A percentile compares a stretch with the other conserved stretches of the same genome.
phyloP scores from a whole-genome alignment of 2,888 invertebrate species.

The Drosophila emarginata region DNA sequence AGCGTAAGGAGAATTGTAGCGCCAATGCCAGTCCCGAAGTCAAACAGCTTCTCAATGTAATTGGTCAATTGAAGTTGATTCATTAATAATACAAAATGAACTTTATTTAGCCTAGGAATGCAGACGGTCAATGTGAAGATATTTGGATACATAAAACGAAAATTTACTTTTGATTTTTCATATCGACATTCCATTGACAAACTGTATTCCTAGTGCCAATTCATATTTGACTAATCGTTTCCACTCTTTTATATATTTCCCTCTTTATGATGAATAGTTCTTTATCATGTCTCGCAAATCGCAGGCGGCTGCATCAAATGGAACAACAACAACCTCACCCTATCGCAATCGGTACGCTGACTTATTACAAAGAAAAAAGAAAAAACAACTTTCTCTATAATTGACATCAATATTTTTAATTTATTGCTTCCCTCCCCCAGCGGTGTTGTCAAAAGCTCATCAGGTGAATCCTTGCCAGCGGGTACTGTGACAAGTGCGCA shows the following conservation, averaged over 20 bases:
- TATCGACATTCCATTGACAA: neutral
- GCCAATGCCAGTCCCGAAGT: constrained; percentile 98
- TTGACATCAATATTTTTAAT: neutral
- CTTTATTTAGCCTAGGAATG: neutral
- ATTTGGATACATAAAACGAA: neutral
- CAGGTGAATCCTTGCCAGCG: constrained; percentile 86
- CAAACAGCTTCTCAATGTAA: constrained; percentile 95
- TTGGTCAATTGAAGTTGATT: constrained; percentile 5
- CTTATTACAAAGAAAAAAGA: no score
- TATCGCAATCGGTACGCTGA: constrained; percentile 89
- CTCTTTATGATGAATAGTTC: constrained; percentile 83
- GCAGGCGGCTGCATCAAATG: constrained; percentile 89
- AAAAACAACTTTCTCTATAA: no score
- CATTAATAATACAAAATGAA: neutral
- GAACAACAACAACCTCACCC: constrained; percentile 87
- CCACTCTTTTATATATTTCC: neutral
- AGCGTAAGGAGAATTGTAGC: constrained; percentile 97
- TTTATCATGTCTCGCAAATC: constrained; percentile 90
- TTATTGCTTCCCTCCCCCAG: constrained; percentile 74
- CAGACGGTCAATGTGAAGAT: neutral
- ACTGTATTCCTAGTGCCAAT: neutral
- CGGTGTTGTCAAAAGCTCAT: constrained; percentile 87
- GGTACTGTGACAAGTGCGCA: constrained; percentile 86
- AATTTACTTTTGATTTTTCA: neutral
- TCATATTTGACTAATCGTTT: neutral